These are phyloP conservation scores for Argyresthia goedartella DNA, from an alignment of 2,888 invertebrate species.

Conservation along the genomic window DNA sequence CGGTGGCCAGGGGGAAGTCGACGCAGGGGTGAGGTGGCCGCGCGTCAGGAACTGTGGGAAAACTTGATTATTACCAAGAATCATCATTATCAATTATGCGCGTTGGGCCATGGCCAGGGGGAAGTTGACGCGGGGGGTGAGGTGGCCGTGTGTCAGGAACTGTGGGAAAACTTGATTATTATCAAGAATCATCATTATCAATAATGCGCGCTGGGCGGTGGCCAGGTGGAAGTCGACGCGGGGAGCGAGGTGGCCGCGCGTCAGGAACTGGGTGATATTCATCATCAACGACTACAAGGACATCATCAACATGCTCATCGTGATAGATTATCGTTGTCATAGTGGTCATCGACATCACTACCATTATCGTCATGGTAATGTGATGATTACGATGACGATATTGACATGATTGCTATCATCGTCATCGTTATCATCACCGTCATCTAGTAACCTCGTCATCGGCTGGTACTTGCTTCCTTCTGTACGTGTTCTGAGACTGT, in stretches of 20 bases:
- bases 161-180: not conserved
- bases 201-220: constrained; percentile 27
- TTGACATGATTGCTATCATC: too few relatives aligned
- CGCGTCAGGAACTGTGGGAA: constrained; percentile 35
- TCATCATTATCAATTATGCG: constrained; percentile 17
- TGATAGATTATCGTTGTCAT: too few relatives aligned
- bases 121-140: constrained; percentile 16
- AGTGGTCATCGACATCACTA: too few relatives aligned
- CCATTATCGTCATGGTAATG: too few relatives aligned
- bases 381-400: too few relatives aligned
- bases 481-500: too few relatives aligned
- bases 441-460: too few relatives aligned
- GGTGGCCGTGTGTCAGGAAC: not conserved
- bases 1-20: constrained; percentile 33
- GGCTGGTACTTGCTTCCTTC: too few relatives aligned
- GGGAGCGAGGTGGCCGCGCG: not conserved
- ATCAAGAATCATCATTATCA: not conserved
- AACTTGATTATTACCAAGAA: too few relatives aligned
- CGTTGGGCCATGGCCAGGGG: constrained; percentile 26
- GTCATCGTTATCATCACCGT: too few relatives aligned
- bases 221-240: constrained; percentile 23
- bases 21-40: constrained; percentile 49
- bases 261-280: not conserved
- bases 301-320: too few relatives aligned
- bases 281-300: too few relatives aligned